phyloP scores from a whole-genome alignment of 2,797 vertebrate genomes.

The Holocentrus rufus region DNA sequence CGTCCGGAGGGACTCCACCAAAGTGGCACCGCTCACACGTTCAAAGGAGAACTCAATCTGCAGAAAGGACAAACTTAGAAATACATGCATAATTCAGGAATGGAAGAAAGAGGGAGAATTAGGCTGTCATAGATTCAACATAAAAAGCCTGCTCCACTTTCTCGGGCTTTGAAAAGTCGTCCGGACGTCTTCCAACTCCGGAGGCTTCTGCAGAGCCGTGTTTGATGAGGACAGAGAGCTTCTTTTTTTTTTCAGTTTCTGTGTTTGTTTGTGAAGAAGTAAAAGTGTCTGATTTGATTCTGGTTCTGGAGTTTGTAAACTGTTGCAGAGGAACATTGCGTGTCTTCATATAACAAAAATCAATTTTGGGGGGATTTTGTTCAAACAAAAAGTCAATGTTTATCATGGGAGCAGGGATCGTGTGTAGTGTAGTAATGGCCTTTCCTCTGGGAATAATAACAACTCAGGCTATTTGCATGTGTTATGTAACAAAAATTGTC shows the following conservation, averaged over 20 bases:
- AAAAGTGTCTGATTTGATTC: slow-evolving; percentile 21
- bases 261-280: not conserved
- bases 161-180: slow-evolving; percentile 53
- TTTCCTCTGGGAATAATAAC: not conserved
- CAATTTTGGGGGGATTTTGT: too few relatives aligned
- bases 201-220: slow-evolving; percentile 29
- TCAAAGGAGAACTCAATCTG: slow-evolving; percentile 36
- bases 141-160: slow-evolving; percentile 60
- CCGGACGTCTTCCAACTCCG: slow-evolving; percentile 29
- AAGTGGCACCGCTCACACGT: slow-evolving; percentile 33
- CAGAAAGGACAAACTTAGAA: slow-evolving; percentile 51
- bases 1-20: slow-evolving; percentile 18
- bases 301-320: slow-evolving; percentile 26
- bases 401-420: not conserved
- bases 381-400: not conserved
- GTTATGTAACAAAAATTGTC: too few relatives aligned
- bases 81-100: slow-evolving; percentile 62
- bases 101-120: slow-evolving; percentile 29
- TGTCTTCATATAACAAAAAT: slow-evolving; percentile 23
- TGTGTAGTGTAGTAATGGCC: not conserved
- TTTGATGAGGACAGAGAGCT: slow-evolving; percentile 8
- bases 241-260: not conserved
- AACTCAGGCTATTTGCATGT: not conserved
- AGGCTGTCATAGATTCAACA: slow-evolving; percentile 51
- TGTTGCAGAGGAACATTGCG: slow-evolving; percentile 11